Base-by-base conservation (phyloP, 2,797 vertebrate species). In the Capromys pilorides region DNA sequence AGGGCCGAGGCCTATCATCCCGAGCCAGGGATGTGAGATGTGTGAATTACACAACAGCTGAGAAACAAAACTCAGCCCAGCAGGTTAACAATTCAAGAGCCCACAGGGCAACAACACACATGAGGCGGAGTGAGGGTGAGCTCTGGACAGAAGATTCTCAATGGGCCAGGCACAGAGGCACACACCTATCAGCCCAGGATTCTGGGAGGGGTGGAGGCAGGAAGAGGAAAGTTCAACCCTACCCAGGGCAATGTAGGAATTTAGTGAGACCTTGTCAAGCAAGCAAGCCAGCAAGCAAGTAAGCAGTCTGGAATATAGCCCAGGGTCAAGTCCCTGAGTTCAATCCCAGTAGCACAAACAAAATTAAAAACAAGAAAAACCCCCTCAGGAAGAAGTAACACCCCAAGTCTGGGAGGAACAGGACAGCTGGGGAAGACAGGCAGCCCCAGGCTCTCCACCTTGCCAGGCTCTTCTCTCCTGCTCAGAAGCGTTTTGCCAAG, bases 371-470 rank as follows among this genome's bases (percentile, higher is more conserved):
- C 2, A 6, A 19, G 33, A 36, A 69, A 69, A 69, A 62, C 26
- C 31, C 4, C 21, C 71, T 75, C 36, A 13, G 39, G 12, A 45
- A 21, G 69, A 45, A 79, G 83, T 0, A 0, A 21, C 5, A 1
- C 19, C 49, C 14, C 1, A 28, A 12, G 49, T 3, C 7, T 21
- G 62, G 49, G 61, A 36, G 51, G 36, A 5, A 4, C 1, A 0
- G 1, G 8, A 3, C 0, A 14, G 12, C 4, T 2, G 6, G 2
- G 59, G 45, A 24, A 33, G 39, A 11, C 1, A 6, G 57, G 57
- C 3, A 0, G 26, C 7, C n/a, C 31, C 57, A 1, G 18, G 54
- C 36, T 45, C 49, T n/a, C 36, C 13, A 14, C 33, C 26, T 14
- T 10, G 31, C 67, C 28, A 7, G 39, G 39, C 14, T 57, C 57